Evolutionary conservation across 2,113 vertebrate genomes (phyloP).

Genomic region (Noctilio leporinus): DNA sequence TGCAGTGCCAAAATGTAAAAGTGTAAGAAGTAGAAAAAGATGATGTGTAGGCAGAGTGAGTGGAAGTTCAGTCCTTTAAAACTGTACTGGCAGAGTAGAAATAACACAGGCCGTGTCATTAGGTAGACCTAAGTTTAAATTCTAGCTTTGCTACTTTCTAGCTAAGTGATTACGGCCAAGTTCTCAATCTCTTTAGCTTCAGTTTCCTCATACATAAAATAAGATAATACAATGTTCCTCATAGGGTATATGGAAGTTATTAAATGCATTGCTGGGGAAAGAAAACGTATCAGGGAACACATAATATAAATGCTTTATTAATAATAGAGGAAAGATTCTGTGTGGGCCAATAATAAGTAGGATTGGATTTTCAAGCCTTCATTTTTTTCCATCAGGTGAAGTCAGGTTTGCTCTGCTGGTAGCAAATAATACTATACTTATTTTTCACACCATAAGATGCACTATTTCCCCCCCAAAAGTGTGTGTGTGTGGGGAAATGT

Average conservation of each 20-base stretch:
- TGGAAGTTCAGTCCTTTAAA: background rate
- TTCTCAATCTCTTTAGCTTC: background rate
- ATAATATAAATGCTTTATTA: background rate
- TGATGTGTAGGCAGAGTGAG: background rate
- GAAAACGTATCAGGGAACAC: background rate
- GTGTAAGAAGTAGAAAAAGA: conserved; percentile 2
- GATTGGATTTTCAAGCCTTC: background rate
- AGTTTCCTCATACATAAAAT: background rate
- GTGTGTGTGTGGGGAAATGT: too few relatives aligned
- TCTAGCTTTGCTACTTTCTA: background rate
- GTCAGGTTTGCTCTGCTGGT: background rate
- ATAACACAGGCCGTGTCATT: background rate
- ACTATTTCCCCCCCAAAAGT: too few relatives aligned
- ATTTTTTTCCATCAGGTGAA: background rate
- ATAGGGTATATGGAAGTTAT: background rate
- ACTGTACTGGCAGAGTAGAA: background rate
- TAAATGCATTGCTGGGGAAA: background rate
- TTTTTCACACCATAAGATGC: too few relatives aligned
- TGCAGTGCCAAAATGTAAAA: background rate
- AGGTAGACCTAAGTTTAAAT: background rate
- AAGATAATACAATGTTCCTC: background rate
- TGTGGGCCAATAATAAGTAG: background rate
- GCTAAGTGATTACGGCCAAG: background rate
- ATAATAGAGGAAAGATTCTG: background rate
- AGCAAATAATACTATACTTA: background rate